phyloP scores from a whole-genome alignment of 2,797 vertebrate species.

The Schizothorax lantsangensis region DNA sequence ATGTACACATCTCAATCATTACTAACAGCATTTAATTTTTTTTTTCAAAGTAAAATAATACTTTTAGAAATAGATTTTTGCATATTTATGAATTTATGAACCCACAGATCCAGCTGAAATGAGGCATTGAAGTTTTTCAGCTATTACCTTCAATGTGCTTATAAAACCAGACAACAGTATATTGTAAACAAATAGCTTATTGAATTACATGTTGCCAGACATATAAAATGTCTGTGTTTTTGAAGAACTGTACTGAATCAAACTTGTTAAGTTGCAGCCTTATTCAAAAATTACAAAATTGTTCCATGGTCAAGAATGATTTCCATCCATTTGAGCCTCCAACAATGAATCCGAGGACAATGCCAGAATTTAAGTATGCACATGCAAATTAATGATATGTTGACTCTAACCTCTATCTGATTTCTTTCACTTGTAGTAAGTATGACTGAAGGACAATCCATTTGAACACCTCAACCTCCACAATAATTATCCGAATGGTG shows the following conservation, averaged over 20 bases:
- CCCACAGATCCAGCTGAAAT: neutral
- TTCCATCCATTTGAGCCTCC: slow-evolving; percentile 11
- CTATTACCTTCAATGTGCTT: neutral
- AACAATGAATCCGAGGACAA: slow-evolving; percentile 11
- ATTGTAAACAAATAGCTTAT: neutral
- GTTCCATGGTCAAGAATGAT: neutral
- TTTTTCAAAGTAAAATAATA: neutral
- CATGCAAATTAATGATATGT: neutral
- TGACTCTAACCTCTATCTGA: neutral
- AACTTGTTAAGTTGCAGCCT: neutral
- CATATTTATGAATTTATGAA: too few species aligned
- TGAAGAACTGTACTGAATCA: neutral
- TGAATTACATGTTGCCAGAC: neutral
- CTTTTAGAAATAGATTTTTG: neutral
- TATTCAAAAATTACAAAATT: neutral
- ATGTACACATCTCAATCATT: neutral
- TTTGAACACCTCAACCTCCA: neutral
- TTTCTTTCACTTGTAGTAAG: neutral
- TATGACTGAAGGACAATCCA: neutral
- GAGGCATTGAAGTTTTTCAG: neutral
- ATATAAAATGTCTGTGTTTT: neutral
- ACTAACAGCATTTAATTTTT: neutral
- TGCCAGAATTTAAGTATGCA: neutral
- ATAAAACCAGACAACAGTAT: neutral
- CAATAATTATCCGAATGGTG: neutral